A percentile compares a stretch with the other conserved stretches of the same genome.
phyloP scores from a whole-genome alignment of 2,888 invertebrate genomes.

The Taenaris catops region DNA sequence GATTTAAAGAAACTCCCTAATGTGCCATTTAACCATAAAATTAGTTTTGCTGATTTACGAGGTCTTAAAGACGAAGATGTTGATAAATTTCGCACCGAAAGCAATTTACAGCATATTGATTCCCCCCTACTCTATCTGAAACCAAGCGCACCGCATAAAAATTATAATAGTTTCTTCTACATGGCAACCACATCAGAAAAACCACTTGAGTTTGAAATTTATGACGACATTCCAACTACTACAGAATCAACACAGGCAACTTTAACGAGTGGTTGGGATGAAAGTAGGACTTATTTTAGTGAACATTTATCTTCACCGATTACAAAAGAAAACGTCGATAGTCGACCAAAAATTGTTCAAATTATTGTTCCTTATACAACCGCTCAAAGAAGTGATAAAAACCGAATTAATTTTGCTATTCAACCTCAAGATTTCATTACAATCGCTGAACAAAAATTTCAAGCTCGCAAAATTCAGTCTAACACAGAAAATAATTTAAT shows the following conservation, averaged over 20 bases:
- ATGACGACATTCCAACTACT: constrained; percentile 58
- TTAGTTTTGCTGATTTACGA: constrained; percentile 58
- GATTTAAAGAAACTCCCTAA: constrained; percentile 40
- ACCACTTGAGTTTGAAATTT: constrained; percentile 61
- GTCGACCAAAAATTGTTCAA: constrained; percentile 84
- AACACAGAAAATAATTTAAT: constrained; percentile 39
- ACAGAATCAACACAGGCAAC: constrained; percentile 34
- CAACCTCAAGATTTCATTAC: constrained; percentile 57
- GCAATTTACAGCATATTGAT: constrained; percentile 74
- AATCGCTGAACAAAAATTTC: constrained; percentile 49
- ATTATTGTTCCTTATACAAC: constrained; percentile 91
- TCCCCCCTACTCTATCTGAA: constrained; percentile 78
- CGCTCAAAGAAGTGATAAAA: constrained; percentile 39
- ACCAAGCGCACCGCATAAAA: constrained; percentile 76
- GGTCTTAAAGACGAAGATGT: constrained; percentile 62
- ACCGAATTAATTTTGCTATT: constrained; percentile 31
- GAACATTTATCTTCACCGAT: constrained; percentile 38
- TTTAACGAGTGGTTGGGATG: constrained; percentile 42
- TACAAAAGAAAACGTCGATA: constrained; percentile 41
- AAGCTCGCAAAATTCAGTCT: constrained; percentile 70
- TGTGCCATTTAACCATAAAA: constrained; percentile 48
- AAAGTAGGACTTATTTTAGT: constrained; percentile 44
- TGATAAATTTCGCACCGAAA: constrained; percentile 65
- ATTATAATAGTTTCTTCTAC: constrained; percentile 62
- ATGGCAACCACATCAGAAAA: constrained; percentile 45